Conservation (phyloP, 1,140 invertebrate genomes). For the Apolygus lucorum region DNA sequence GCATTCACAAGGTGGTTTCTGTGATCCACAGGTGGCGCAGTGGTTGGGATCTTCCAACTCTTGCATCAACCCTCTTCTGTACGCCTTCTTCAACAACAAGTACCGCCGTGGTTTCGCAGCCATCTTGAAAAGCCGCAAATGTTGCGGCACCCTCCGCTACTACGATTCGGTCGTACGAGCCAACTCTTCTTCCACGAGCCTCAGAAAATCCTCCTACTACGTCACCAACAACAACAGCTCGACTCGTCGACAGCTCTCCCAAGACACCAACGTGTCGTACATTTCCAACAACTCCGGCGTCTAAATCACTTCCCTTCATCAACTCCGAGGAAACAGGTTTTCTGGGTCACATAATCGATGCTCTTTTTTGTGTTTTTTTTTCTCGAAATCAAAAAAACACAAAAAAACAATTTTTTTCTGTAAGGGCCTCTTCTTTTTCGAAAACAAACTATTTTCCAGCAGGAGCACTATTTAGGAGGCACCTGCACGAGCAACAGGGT, state of each 20-base stretch:
- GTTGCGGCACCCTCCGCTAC: conserved; percentile 70
- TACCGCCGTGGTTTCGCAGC: conserved; percentile 87
- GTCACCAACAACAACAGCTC: conserved; percentile 49
- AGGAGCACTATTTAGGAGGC: conserved; percentile 4
- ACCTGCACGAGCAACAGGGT: conserved; percentile 16
- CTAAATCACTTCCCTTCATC: conserved; percentile 28
- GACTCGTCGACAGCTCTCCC: conserved; percentile 34
- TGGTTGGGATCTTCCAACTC: conserved; percentile 94
- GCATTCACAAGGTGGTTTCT: no score
- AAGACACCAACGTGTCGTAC: conserved; percentile 38
- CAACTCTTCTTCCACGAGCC: conserved; percentile 62
- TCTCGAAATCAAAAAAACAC: no score
- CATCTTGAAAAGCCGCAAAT: conserved; percentile 72
- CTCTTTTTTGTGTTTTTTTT: no score
- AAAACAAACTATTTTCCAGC: neutral
- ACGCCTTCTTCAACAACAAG: conserved; percentile 95
- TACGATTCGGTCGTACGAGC: conserved; percentile 75
- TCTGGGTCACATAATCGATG: no score
- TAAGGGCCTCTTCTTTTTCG: neutral
- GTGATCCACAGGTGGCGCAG: conserved; percentile 51
- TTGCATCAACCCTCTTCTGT: conserved; percentile 95
- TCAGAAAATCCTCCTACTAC: conserved; percentile 72
- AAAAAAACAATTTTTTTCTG: no score
- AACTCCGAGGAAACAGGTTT: no score
- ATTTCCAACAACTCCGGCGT: conserved; percentile 38